These are phyloP conservation scores for Chelon auratus DNA, from an alignment of 2,797 vertebrate genomes.

Conservation along the genomic window DNA sequence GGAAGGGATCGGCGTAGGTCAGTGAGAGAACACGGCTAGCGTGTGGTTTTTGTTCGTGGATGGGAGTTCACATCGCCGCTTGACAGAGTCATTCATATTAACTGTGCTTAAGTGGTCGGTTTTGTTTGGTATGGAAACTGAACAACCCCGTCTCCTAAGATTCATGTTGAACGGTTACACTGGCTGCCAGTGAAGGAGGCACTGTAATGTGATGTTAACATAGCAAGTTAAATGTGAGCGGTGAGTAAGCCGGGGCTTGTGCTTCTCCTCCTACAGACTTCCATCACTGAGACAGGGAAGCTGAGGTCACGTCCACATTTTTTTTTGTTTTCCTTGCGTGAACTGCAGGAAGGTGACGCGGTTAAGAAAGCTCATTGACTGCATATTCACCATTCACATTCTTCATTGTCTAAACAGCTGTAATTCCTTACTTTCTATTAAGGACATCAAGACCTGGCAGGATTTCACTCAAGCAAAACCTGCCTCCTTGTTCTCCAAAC, in stretches of 20 bases:
- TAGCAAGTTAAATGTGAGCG: constrained; percentile 10
- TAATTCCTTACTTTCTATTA: constrained; percentile 40
- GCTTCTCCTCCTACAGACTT: constrained; percentile 2
- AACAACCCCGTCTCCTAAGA: constrained; percentile 35
- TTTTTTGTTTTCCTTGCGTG: background rate
- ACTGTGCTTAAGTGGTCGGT: constrained; percentile 27
- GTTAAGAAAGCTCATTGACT: background rate
- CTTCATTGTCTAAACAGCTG: constrained; percentile 43
- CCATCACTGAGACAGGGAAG: constrained; percentile 9
- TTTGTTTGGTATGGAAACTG: constrained; percentile 54
- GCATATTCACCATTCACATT: constrained; percentile 22
- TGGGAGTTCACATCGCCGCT: constrained; percentile 36
- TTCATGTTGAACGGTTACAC: constrained; percentile 25
- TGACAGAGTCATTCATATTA: constrained; percentile 42
- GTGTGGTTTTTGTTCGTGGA: constrained; percentile 57
- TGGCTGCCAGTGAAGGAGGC: constrained; percentile 10
- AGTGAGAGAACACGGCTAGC: constrained; percentile 38
- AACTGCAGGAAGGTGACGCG: constrained; percentile 4
- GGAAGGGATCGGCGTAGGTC: constrained; percentile 50
- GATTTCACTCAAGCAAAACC: constrained; percentile 33
- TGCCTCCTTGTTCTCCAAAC: constrained; percentile 42
- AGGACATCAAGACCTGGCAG: constrained; percentile 32
- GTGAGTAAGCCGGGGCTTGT: background rate
- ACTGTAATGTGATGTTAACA: constrained; percentile 8
- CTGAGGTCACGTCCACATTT: constrained; percentile 23